Conservation (phyloP, 2,797 vertebrate species). For the Siniperca obscura region DNA sequence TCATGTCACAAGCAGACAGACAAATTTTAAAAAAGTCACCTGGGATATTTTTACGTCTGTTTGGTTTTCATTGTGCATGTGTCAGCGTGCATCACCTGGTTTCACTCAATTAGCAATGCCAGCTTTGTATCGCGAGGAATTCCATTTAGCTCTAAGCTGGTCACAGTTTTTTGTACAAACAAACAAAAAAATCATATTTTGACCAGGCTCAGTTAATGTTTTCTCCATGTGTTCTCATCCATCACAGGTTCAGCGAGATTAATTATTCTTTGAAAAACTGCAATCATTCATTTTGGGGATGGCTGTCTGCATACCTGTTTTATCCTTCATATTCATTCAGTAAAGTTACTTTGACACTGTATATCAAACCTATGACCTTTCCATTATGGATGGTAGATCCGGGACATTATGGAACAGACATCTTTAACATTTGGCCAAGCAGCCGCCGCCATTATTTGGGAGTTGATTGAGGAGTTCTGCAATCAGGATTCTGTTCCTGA, state of each 20-base stretch:
- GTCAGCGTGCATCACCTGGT: slow-evolving; percentile 4
- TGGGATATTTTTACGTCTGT: not conserved
- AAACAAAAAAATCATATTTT: slow-evolving; percentile 17
- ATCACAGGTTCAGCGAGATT: slow-evolving; percentile 36
- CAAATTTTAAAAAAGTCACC: not conserved
- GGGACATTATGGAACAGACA: slow-evolving; percentile 45
- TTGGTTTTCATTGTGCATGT: slow-evolving; percentile 6
- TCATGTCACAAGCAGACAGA: not conserved
- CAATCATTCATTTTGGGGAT: slow-evolving; percentile 21
- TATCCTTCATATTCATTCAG: slow-evolving; percentile 29
- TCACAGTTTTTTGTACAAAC: slow-evolving; percentile 19
- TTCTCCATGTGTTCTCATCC: slow-evolving; percentile 54
- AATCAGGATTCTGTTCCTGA: slow-evolving; percentile 65
- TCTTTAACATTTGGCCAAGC: slow-evolving; percentile 40
- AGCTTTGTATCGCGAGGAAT: not conserved
- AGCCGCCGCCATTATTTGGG: slow-evolving; percentile 43
- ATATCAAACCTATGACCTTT: slow-evolving; percentile 53
- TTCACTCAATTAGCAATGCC: not conserved
- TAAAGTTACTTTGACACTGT: slow-evolving; percentile 19
- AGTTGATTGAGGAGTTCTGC: slow-evolving; percentile 73
- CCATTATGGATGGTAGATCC: slow-evolving; percentile 20
- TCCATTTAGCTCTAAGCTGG: not conserved
- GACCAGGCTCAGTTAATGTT: slow-evolving; percentile 25
- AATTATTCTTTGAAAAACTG: slow-evolving; percentile 32
- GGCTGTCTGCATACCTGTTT: slow-evolving; percentile 37